Evolutionary conservation across 1,140 invertebrate genomes (phyloP).

Genomic region (Lepidurus arcticus): DNA sequence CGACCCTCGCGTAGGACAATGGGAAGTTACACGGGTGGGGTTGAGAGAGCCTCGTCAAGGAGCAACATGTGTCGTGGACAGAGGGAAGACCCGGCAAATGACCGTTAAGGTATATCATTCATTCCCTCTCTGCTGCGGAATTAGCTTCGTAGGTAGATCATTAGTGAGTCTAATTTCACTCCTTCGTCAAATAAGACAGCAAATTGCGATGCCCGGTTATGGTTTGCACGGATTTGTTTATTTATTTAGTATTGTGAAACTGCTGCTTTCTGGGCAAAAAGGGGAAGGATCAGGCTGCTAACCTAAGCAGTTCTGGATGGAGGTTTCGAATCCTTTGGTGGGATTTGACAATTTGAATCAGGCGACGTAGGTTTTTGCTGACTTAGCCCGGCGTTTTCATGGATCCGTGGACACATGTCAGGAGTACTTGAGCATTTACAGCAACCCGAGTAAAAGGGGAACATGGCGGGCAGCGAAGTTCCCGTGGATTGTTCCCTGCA

Average conservation of each 20-base stretch:
- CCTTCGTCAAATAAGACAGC: too few relatives aligned
- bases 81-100: not conserved
- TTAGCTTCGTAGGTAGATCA: not conserved
- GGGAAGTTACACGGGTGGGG: not conserved
- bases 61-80: not conserved
- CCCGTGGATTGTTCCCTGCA: not conserved
- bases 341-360: not conserved
- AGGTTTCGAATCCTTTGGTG: not conserved
- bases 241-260: too few relatives aligned
- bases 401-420: slow-evolving; percentile 3
- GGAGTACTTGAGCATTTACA: slow-evolving; percentile 14
- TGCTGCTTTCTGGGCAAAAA: too few relatives aligned
- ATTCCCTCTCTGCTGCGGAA: not conserved
- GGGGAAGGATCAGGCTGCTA: too few relatives aligned
- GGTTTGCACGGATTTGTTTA: too few relatives aligned
- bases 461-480: not conserved
- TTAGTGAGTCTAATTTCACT: not conserved
- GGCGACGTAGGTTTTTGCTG: slow-evolving; percentile 1
- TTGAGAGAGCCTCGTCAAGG: not conserved
- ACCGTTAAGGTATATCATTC: not conserved
- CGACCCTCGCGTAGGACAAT: not conserved
- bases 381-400: not conserved
- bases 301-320: too few relatives aligned
- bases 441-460: not conserved
- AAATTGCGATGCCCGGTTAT: too few relatives aligned